Evolutionary conservation across 2,797 vertebrate genomes (phyloP).

Genomic region (Halcyon leucocephala): DNA sequence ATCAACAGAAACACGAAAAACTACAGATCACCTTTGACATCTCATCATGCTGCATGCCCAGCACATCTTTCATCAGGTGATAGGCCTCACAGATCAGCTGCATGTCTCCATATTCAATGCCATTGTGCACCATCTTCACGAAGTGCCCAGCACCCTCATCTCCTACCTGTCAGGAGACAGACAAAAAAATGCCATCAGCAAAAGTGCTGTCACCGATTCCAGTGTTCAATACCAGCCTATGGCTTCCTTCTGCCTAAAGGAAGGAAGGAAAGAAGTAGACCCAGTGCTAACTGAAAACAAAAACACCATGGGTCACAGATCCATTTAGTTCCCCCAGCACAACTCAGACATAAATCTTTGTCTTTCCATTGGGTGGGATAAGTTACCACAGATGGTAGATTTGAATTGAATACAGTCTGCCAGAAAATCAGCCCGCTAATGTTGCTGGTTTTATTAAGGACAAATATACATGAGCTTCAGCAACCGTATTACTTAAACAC

Average conservation of each 20-base stretch:
- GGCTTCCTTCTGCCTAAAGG: not conserved
- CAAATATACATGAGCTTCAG: not conserved
- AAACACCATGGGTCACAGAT: not conserved
- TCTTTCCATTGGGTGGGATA: not conserved
- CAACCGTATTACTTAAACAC: not conserved
- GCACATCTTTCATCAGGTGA: constrained; percentile 94
- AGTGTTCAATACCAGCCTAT: not conserved
- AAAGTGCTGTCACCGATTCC: not conserved
- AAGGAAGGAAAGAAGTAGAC: not conserved
- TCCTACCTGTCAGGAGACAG: constrained; percentile 85
- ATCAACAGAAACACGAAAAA: not conserved
- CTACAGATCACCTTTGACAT: constrained; percentile 89
- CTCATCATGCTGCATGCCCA: constrained; percentile 89
- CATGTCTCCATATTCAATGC: constrained; percentile 99
- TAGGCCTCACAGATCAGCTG: constrained; percentile 98
- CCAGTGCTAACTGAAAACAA: not conserved
- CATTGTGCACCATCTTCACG: constrained; percentile 99
- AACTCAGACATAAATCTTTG: not conserved
- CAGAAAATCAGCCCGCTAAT: not conserved
- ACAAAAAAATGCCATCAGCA: not conserved
- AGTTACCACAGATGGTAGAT: not conserved
- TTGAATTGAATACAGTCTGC: not conserved
- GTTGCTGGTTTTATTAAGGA: not conserved
- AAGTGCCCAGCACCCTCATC: constrained; percentile 96
- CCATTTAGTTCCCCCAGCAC: not conserved